A percentile compares a stretch with the other conserved stretches of the same genome.
Conservation (phyloP, 2,113 vertebrate species). For the Notarius lentiginosus region DNA sequence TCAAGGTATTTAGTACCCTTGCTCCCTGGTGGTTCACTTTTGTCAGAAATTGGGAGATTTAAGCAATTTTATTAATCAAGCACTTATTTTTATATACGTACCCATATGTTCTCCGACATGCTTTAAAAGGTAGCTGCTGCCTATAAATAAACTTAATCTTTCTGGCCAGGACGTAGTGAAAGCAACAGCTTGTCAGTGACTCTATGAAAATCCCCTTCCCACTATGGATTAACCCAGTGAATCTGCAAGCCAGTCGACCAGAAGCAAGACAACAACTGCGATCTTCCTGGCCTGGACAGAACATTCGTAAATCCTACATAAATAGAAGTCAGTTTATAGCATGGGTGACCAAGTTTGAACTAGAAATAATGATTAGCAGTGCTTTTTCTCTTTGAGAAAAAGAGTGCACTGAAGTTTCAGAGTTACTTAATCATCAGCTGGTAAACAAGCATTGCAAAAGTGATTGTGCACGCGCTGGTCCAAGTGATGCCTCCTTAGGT, state of each 20-base stretch:
- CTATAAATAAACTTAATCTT: constrained; percentile 11
- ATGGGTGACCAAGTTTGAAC: not conserved
- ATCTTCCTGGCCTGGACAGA: not conserved
- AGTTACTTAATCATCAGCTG: constrained; percentile 39
- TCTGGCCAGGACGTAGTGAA: not conserved
- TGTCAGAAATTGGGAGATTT: not conserved
- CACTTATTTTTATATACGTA: not conserved
- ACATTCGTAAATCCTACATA: not conserved
- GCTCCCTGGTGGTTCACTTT: not conserved
- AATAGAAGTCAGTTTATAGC: not conserved
- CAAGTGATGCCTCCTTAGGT: constrained; percentile 30
- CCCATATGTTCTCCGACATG: not conserved
- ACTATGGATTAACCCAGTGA: not conserved
- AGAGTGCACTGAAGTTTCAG: not conserved
- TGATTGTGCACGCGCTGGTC: constrained; percentile 20
- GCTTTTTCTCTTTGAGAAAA: not conserved
- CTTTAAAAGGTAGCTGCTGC: not conserved
- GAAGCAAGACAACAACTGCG: not conserved
- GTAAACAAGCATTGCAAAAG: constrained; percentile 61
- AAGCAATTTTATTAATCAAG: constrained; percentile 6
- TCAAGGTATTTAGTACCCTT: not conserved
- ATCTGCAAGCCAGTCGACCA: not conserved
- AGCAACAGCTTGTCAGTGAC: not conserved
- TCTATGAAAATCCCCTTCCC: constrained; percentile 5
- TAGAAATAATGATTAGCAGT: not conserved